These are phyloP conservation scores for Harmothoe impar DNA, from an alignment of 2,888 invertebrate genomes.

Conservation along the genomic window DNA sequence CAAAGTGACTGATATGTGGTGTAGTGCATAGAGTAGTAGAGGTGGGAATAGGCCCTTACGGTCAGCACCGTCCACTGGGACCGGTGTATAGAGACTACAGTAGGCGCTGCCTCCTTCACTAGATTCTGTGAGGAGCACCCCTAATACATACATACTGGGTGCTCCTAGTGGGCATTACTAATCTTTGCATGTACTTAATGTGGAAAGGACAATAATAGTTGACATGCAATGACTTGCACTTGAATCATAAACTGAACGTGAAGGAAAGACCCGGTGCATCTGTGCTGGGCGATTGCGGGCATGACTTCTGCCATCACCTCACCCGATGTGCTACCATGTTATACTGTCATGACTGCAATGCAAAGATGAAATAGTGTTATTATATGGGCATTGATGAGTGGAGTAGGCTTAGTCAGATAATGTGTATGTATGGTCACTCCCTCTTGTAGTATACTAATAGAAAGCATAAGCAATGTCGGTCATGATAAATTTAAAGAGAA, in stretches of 20 bases:
- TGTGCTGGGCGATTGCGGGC: neutral
- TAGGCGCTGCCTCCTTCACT: neutral
- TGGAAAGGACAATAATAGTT: neutral
- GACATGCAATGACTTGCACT: conserved; percentile 27
- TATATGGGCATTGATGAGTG: conserved; percentile 6
- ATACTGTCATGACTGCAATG: neutral
- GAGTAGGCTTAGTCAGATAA: neutral
- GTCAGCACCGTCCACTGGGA: neutral
- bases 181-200: neutral
- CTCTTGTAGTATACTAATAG: neutral
- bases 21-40: too few relatives aligned
- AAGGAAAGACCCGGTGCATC: neutral
- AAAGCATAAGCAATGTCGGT: neutral
- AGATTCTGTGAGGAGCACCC: neutral
- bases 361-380: neutral
- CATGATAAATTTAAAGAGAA: too few relatives aligned
- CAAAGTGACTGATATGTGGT: neutral
- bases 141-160: neutral
- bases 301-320: neutral
- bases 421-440: neutral
- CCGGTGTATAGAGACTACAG: neutral
- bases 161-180: conserved; percentile 1
- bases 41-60: neutral
- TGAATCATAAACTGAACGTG: neutral
- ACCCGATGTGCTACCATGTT: neutral